Conservation (phyloP, 2,888 invertebrate genomes). For the Oscheius sp. region DNA sequence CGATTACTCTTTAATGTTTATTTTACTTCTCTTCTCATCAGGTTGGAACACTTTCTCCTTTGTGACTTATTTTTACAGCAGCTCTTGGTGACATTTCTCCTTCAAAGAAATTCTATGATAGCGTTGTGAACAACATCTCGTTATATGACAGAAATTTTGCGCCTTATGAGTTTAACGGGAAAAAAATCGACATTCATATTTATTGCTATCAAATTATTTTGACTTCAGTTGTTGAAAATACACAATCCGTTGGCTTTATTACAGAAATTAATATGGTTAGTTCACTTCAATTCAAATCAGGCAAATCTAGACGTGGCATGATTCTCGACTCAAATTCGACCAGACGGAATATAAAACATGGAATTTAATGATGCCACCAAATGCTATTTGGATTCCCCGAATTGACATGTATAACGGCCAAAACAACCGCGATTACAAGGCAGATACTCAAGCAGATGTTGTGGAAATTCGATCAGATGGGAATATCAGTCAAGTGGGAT, state of each 20-base stretch:
- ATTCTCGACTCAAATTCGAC: neutral
- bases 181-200: neutral
- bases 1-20: too few relatives aligned
- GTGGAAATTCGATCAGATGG: too few relatives aligned
- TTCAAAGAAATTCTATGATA: neutral
- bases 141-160: neutral
- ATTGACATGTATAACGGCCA: neutral
- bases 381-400: constrained; percentile 3
- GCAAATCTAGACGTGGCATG: neutral
- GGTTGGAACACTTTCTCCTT: too few relatives aligned
- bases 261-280: constrained; percentile 10
- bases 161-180: neutral
- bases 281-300: neutral
- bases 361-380: neutral
- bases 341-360: neutral
- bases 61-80: too few relatives aligned
- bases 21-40: too few relatives aligned
- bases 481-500: too few relatives aligned
- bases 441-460: too few relatives aligned
- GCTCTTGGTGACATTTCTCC: too few relatives aligned
- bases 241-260: neutral
- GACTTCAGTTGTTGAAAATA: neutral
- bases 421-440: neutral
- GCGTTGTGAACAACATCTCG: neutral
- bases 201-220: constrained; percentile 9